These are phyloP conservation scores for Oenanthe melanoleuca DNA, from an alignment of 2,113 vertebrate species.

Conservation along the genomic window DNA sequence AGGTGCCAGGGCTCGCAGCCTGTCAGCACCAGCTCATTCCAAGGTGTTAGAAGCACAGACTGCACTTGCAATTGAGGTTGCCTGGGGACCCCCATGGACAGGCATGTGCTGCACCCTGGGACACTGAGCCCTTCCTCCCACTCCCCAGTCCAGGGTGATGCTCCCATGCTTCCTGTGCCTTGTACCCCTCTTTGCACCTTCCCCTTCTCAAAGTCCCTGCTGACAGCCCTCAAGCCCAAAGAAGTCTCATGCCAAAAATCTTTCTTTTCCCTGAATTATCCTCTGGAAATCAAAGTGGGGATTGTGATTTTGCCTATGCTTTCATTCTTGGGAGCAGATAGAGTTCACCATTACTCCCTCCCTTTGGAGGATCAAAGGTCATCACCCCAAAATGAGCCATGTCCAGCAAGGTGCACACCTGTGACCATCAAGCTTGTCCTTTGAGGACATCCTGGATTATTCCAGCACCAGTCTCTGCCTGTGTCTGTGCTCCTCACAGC, in stretches of 20 bases:
- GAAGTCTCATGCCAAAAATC: background rate
- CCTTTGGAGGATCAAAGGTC: background rate
- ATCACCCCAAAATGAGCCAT: background rate
- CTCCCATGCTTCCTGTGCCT: background rate
- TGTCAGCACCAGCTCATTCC: background rate
- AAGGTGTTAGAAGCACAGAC: background rate
- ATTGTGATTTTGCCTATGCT: background rate
- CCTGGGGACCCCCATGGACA: accelerated
- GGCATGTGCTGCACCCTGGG: background rate
- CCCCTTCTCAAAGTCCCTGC: background rate
- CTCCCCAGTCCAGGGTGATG: background rate
- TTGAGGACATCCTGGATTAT: background rate
- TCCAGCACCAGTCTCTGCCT: accelerated
- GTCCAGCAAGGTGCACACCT: background rate
- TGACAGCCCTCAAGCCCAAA: background rate
- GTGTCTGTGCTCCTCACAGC: background rate
- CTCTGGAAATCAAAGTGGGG: background rate
- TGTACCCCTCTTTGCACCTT: background rate
- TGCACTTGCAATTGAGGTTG: background rate
- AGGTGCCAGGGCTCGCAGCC: background rate
- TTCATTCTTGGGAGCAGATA: background rate
- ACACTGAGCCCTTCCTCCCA: background rate
- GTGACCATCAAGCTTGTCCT: background rate
- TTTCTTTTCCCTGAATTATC: background rate
- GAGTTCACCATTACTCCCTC: background rate